Conservation (phyloP, 2,888 invertebrate genomes). For the Chymomyza amoena region DNA sequence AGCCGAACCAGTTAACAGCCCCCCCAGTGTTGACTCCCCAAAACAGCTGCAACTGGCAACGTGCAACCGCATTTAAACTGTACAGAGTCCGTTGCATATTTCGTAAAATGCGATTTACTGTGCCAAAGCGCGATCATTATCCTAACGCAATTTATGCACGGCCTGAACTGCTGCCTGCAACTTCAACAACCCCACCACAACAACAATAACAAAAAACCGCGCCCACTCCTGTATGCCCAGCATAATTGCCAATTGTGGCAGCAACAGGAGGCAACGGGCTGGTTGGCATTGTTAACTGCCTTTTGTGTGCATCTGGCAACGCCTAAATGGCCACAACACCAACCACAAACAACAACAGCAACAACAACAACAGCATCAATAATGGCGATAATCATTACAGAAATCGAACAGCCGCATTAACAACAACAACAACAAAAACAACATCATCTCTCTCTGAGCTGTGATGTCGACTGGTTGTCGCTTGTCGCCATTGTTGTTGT, state of each 20-base stretch:
- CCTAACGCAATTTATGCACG: constrained; percentile 78
- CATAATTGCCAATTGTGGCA: constrained; percentile 24
- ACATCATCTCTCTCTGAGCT: neutral
- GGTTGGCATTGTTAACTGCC: constrained; percentile 58
- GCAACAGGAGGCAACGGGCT: neutral
- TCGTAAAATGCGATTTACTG: constrained; percentile 69
- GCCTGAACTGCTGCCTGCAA: neutral
- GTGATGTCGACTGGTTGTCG: neutral
- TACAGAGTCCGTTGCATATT: constrained; percentile 64
- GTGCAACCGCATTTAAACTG: constrained; percentile 49
- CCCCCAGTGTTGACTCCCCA: neutral
- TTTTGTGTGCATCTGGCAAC: constrained; percentile 36
- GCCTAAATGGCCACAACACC: constrained; percentile 29
- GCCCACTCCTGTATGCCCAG: constrained; percentile 21
- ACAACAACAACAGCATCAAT: constrained; percentile 38
- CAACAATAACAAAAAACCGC: constrained; percentile 44
- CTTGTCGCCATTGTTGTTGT: neutral
- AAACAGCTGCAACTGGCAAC: constrained; percentile 25
- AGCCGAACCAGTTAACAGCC: constrained; percentile 64
- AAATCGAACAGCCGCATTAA: constrained; percentile 19
- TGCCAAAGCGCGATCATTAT: constrained; percentile 76
- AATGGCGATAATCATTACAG: constrained; percentile 69
- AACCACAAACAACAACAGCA: constrained; percentile 25
- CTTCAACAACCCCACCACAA: constrained; percentile 63
- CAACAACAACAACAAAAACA: constrained; percentile 20